Base-by-base conservation (phyloP, 2,113 vertebrate species). In the Stomatorhinus ivindoensis region DNA sequence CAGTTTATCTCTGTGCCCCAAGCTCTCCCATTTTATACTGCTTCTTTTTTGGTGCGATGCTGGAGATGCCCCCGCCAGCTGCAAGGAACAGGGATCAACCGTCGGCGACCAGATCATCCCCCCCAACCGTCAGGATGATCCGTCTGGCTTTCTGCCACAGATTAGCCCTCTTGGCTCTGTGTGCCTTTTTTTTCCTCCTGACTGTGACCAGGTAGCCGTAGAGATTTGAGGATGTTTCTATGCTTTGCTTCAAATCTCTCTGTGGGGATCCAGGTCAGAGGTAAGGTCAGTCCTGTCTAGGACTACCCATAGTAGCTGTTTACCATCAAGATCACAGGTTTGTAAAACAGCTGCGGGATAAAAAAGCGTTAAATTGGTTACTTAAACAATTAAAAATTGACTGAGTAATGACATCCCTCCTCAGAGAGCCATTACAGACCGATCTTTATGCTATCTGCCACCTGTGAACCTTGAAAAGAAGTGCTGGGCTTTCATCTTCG, bases 41-140 rank as follows among this genome's bases (percentile, higher is more conserved):
- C 39, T 84, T 8, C 82, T 42, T 84, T 76, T 76, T 76, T 46
- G 82, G 39, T 42, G 39, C 17, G 21, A 84, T 24, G 44, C 44
- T 42, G 44, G 39, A 42, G 44, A 84, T 47, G 8, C 44, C 82
- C 82, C 82, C 42, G 1, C 44, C 44, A 47, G 39, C 24, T 24
- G 42, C 19, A 24, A 84, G 19, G 44, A 84, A 35, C 42, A 24
- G 24, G 44, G 82, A 84, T 46, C 82, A 84, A 24, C 82, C 80
- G 1, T 47, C 44, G 82, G 61, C 80, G 88, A 35, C 89, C 91
- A 90, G 89, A 91, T 89, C 90, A 91, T 90, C 86, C 89, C 89
- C 24, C n/a, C 48, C 61, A 88, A 88, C 89, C 88, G 89, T 84
- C 89, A 87, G 10, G 90, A 35, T 17, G 65, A 86, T 90, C 85